Conservation (phyloP, 2,113 vertebrate species). For the Nanorana parkeri region DNA sequence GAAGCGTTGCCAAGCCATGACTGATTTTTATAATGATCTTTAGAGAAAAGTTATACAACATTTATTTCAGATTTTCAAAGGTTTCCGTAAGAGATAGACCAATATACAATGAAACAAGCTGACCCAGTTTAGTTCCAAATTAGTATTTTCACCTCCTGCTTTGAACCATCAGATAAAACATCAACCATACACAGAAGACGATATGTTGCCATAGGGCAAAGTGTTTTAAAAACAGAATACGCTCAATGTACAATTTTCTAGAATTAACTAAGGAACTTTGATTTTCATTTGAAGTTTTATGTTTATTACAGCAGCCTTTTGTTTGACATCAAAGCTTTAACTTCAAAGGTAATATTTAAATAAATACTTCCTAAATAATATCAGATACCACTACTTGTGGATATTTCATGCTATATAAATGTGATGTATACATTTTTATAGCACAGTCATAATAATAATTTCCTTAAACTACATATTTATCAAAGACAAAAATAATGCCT, state of each 20-base stretch:
- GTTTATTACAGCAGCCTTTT: constrained; percentile 20
- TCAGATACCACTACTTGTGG: not conserved
- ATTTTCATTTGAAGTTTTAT: constrained; percentile 36
- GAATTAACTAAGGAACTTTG: constrained; percentile 25
- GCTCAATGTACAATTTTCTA: not conserved
- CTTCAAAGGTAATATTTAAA: constrained; percentile 27
- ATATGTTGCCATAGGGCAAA: constrained; percentile 13
- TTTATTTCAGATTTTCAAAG: not conserved
- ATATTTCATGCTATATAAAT: not conserved
- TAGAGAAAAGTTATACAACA: constrained; percentile 9
- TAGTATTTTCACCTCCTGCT: not conserved
- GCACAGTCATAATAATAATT: not conserved
- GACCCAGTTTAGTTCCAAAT: not conserved
- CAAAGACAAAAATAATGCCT: too few relatives aligned
- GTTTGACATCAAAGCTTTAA: constrained; percentile 34
- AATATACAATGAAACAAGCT: not conserved
- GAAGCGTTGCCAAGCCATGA: constrained; percentile 17
- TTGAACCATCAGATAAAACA: not conserved
- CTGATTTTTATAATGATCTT: constrained; percentile 9
- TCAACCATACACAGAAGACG: not conserved
- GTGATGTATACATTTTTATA: not conserved
- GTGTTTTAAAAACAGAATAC: constrained; percentile 30
- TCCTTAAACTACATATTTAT: too few relatives aligned
- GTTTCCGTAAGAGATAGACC: not conserved
- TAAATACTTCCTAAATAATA: not conserved